A percentile compares a stretch with the other conserved stretches of the same genome.
Evolutionary conservation across 2,113 vertebrate genomes (phyloP).

Genomic region (Salminus brasiliensis): DNA sequence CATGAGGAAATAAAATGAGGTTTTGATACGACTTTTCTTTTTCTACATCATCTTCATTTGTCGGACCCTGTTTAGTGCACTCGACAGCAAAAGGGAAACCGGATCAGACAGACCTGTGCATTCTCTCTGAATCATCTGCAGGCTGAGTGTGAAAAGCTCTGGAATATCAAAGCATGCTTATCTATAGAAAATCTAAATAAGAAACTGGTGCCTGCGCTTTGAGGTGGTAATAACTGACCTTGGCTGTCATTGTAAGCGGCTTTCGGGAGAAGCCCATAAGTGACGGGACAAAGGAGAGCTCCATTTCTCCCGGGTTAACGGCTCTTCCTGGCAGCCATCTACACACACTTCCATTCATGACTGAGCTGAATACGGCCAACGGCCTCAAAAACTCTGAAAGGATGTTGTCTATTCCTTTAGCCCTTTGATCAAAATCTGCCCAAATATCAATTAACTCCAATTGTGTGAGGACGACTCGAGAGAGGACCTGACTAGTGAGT

Average conservation of each 20-base stretch:
- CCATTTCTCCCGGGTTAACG: conserved; percentile 38
- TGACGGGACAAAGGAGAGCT: conserved; percentile 47
- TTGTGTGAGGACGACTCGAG: conserved; percentile 12
- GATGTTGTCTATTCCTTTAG: conserved; percentile 19
- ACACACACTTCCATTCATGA: conserved; percentile 43
- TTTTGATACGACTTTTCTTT: too few relatives aligned
- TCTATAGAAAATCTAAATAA: conserved; percentile 54
- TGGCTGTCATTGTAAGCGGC: conserved; percentile 27
- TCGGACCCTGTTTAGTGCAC: neutral
- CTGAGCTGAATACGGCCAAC: conserved; percentile 9
- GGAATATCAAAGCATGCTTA: conserved; percentile 31
- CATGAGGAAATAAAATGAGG: too few relatives aligned
- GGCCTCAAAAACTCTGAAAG: conserved; percentile 27
- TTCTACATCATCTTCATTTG: neutral
- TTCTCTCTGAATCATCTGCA: neutral
- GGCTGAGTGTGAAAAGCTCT: neutral
- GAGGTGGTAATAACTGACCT: conserved; percentile 38
- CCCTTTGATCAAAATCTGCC: conserved; percentile 17
- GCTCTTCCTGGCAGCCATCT: conserved; percentile 48
- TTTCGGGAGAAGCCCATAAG: conserved; percentile 19
- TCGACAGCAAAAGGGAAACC: neutral
- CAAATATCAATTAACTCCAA: conserved; percentile 29
- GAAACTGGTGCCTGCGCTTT: conserved; percentile 34
- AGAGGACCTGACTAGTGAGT: neutral
- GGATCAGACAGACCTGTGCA: conserved; percentile 3